Evolutionary conservation across 2,888 invertebrate genomes (phyloP).

Genomic region (Nomada flava): DNA sequence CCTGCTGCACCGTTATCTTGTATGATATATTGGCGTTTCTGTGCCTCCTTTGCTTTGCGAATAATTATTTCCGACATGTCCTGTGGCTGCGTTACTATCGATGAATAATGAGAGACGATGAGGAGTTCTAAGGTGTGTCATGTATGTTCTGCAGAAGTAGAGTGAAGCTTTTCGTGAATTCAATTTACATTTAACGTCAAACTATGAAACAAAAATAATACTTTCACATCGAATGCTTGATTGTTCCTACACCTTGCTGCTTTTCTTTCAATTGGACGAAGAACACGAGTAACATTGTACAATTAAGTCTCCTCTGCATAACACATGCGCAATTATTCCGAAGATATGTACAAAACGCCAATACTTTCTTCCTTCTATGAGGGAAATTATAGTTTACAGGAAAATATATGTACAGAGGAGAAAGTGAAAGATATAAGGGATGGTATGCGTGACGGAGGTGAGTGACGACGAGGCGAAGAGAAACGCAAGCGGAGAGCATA

Average conservation of each 20-base stretch:
- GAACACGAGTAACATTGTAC: no score
- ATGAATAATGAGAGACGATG: background rate
- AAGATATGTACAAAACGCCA: constrained; percentile 21
- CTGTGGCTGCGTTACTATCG: background rate
- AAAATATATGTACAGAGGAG: constrained; percentile 9
- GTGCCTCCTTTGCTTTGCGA: background rate
- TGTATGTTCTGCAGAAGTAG: background rate
- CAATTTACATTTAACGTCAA: background rate
- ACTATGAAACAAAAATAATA: no score
- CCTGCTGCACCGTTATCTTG: background rate
- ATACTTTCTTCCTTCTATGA: constrained; percentile 23
- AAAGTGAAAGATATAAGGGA: constrained; percentile 5
- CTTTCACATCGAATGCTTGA: no score
- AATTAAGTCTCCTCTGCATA: no score
- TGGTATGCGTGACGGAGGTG: constrained; percentile 35
- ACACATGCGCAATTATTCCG: background rate
- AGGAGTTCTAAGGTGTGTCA: background rate
- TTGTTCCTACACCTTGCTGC: no score
- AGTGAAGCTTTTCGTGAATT: background rate
- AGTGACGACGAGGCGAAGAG: constrained; percentile 64
- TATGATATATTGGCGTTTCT: constrained; percentile 28
- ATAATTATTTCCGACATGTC: background rate
- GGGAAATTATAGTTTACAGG: constrained; percentile 11
- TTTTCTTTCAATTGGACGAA: no score
- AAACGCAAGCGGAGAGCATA: constrained; percentile 62